Evolutionary conservation across 2,113 vertebrate genomes (phyloP), one percentile per base, ranked within the genome.

Genomic region (Neodon shergylaensis): DNA sequence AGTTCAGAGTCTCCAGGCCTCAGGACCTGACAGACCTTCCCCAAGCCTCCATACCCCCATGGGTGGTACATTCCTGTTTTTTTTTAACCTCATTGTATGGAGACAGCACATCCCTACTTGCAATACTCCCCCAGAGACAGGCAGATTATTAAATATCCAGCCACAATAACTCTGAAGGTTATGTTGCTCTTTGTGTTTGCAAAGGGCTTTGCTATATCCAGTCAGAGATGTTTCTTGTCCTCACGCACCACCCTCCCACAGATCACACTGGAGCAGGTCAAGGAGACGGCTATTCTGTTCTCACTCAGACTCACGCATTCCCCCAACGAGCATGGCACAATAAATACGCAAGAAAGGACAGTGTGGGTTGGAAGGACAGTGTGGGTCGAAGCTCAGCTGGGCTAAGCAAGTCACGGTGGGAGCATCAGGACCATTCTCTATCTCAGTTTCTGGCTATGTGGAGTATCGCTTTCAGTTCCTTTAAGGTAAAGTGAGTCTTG

Each of bases 71-170:
- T 21, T 61, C 2, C 85, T 33, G 0, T 44, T 65, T 73, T 61
- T 61, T 66, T 83, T 82, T 74, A 77, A 91, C 66, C 54, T 88
- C 26, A 0, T 3, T 21, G 68, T 81, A 42, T 44, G 28, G 19
- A 87, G 95, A 86, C 36, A 76, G 26, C 72, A 79, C 6, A 28
- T 44, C 49, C 49, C 73, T 72, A 66, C 47, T 54, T 49, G 8
- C 13, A 33, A 58, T 19, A 16, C 47, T 92, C 31, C 91, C 54
- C 77, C 7, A 16, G 87, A 96, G 90, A 73, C 36, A 7, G 72
- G 68, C 7, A 42, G 76, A 77, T 92, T 61, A 82, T 78, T 93
- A 92, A 95, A 96, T 6, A 88, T 58, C 0, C 66, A 88, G 87
- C 78, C 73, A 58, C 7, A 61, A 70, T 72, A 70, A 81, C 33